A percentile compares a stretch with the other conserved stretches of the same genome.
phyloP scores from a whole-genome alignment of 2,888 invertebrate genomes.

The Acrobasis consociella region DNA sequence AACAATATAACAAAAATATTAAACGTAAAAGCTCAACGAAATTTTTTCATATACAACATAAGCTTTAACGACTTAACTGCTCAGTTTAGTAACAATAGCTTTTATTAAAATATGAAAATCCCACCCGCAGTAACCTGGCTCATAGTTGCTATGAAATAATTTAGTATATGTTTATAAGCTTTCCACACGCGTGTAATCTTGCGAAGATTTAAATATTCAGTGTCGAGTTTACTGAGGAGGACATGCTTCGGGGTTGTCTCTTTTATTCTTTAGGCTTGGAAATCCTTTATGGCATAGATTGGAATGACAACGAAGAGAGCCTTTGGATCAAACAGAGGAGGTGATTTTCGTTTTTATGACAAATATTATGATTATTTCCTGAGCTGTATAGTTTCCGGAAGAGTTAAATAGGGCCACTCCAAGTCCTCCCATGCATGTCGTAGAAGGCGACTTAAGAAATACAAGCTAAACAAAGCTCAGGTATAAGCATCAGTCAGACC shows the following conservation, averaged over 20 bases:
- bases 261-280: not conserved
- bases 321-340: too few relatives aligned
- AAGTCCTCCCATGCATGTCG: too few relatives aligned
- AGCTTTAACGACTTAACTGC: conserved; percentile 18
- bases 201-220: conserved; percentile 14
- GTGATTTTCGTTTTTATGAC: too few relatives aligned
- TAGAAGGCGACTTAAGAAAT: too few relatives aligned
- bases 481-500: too few relatives aligned
- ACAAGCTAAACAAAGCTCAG: too few relatives aligned
- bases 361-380: too few relatives aligned
- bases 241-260: not conserved
- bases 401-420: too few relatives aligned
- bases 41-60: conserved; percentile 13
- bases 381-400: too few relatives aligned
- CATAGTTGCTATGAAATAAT: conserved; percentile 23
- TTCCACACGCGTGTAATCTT: conserved; percentile 8
- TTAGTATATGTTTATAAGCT: conserved; percentile 19
- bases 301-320: too few relatives aligned
- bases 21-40: not conserved
- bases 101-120: conserved; percentile 32
- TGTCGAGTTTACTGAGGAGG: conserved; percentile 6
- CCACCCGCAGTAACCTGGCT: conserved; percentile 24
- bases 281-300: not conserved
- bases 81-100: conserved; percentile 23
- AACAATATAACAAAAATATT: not conserved